Evolutionary conservation across 2,888 invertebrate genomes (phyloP), one percentile per base, ranked within the genome.

Genomic region (Hesperia comma): DNA sequence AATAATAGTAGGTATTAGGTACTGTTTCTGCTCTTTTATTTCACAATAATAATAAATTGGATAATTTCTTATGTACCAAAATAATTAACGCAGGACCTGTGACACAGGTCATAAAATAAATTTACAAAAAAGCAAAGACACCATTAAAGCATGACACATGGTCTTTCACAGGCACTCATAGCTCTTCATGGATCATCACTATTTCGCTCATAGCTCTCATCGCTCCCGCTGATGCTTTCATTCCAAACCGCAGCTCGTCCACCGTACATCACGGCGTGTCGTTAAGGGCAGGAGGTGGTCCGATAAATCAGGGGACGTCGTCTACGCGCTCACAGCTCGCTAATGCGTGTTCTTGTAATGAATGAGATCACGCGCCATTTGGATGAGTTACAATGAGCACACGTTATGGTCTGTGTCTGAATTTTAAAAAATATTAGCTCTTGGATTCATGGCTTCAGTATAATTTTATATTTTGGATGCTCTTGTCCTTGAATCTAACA

Each of bases 241-340:
- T 33, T 21, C 33, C 17, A 15, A 2, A 64, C 79, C 82, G 76
- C 8, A 41, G 68, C 5, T 51, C 64, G 68, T 61, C 71, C 78
- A 80, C 83, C 84, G 87, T 92, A 85, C 86, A 92, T 92, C 91
- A 92, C 88, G 72, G 80, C 77, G 83, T 91, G 91, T 91, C 92
- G 91, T 91, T 92, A 90, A 87, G 90, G 90, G 90, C 90, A 90
- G 90, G 87, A 91, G 92, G 92, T 90, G 92, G 90, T 84, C 88
- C 86, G 80, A 91, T 92, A 92, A 90, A 92, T 92, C 92, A 88
- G 85, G 81, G 75, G 74, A 75, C 85, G 88, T 87, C 91, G 83
- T 88, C 82, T 82, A 82, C 81, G 80, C 81, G 82, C 81, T 79
- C 87, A 87, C 88, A 49, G 63, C 63, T 64, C 80, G 79, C 85